phyloP scores from a whole-genome alignment of 2,797 vertebrate genomes.

The Diceros bicornis region DNA sequence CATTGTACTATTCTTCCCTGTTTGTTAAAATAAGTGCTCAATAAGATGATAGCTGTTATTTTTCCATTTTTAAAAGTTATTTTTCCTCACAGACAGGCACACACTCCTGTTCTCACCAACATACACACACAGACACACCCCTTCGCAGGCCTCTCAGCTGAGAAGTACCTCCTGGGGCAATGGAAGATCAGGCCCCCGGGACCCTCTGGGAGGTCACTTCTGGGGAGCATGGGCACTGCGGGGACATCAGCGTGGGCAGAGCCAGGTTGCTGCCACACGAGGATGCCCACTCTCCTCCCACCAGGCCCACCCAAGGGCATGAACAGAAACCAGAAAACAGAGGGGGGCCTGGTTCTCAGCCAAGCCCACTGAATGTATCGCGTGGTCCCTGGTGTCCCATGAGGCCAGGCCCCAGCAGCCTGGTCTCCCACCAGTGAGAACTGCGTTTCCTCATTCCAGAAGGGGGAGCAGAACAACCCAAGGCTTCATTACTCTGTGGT shows the following conservation, averaged over 20 bases:
- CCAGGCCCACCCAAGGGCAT: neutral
- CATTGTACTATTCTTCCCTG: neutral
- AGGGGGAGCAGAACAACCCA: neutral
- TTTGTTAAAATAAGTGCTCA: slow-evolving; percentile 14
- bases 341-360: neutral
- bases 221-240: neutral
- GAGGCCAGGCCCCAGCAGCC: neutral
- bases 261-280: neutral
- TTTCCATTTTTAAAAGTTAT: neutral
- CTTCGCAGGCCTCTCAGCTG: neutral
- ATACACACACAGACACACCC: neutral
- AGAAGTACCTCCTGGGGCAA: neutral
- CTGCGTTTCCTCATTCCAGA: neutral
- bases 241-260: neutral
- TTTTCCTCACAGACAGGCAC: neutral
- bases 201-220: neutral
- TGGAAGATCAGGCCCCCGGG: neutral
- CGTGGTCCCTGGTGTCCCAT: neutral
- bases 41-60: neutral
- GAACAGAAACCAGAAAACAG: slow-evolving; percentile 9
- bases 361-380: neutral
- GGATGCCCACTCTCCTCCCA: neutral
- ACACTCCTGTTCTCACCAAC: neutral
- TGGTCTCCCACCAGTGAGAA: neutral
- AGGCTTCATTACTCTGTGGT: neutral